Conservation (phyloP, 2,113 vertebrate genomes). For the Albula glossodonta region DNA sequence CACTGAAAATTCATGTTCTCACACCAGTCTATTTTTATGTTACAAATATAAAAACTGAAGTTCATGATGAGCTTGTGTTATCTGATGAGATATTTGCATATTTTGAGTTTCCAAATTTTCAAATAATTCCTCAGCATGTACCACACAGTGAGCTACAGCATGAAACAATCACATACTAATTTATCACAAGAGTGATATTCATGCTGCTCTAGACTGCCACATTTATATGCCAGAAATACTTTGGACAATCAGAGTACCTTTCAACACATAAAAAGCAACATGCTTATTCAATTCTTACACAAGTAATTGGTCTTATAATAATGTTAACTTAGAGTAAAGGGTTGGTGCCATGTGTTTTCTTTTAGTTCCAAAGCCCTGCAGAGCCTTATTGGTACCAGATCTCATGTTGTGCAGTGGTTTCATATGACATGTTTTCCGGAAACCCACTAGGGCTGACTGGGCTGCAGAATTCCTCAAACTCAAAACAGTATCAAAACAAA, state of each 20-base stretch:
- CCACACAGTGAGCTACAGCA: neutral
- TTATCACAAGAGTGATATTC: neutral
- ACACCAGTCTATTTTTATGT: neutral
- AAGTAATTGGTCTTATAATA: neutral
- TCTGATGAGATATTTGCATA: neutral
- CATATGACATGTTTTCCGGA: slow-evolving; percentile 61
- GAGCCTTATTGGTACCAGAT: slow-evolving; percentile 66
- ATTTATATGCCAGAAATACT: neutral
- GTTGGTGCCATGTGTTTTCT: slow-evolving; percentile 61
- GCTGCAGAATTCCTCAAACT: slow-evolving; percentile 46
- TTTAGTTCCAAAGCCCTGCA: slow-evolving; percentile 62
- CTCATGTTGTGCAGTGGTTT: slow-evolving; percentile 18
- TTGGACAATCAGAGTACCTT: neutral
- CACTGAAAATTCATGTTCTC: neutral
- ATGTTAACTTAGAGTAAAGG: neutral
- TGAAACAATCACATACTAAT: neutral
- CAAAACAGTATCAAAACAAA: slow-evolving; percentile 59
- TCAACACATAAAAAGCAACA: slow-evolving; percentile 10
- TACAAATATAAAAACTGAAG: neutral
- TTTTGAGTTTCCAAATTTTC: neutral
- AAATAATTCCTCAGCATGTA: neutral
- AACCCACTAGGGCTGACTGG: slow-evolving; percentile 31
- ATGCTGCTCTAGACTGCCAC: neutral
- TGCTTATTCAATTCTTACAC: neutral
- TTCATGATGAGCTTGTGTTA: neutral